phyloP scores from a whole-genome alignment of 2,888 invertebrate genomes.

The Amphipyra tragopoginis region DNA sequence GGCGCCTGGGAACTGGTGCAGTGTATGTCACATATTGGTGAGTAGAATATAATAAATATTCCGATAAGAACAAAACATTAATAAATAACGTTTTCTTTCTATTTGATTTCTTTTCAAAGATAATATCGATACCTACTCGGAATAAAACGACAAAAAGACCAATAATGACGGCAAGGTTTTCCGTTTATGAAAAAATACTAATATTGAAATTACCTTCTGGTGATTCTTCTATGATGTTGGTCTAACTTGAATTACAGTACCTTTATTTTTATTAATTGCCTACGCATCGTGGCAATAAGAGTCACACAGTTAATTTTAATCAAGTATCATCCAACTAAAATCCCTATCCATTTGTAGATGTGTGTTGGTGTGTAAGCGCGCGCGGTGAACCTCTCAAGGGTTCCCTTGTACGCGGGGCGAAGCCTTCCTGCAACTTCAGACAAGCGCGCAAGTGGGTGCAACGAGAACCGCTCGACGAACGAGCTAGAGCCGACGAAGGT shows the following conservation, averaged over 20 bases:
- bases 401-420: constrained; percentile 93
- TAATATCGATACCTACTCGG: no score
- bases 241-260: no score
- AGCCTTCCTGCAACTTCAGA: constrained; percentile 94
- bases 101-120: no score
- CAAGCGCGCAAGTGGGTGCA: constrained; percentile 91
- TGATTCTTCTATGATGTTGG: no score
- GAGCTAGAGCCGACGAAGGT: constrained; percentile 89
- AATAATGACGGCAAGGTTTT: no score
- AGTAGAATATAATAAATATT: constrained; percentile 39
- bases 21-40: constrained; percentile 91
- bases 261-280: no score
- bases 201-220: no score
- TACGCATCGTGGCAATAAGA: no score
- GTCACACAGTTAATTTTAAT: no score
- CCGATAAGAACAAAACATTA: neutral
- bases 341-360: constrained; percentile 86
- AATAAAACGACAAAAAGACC: no score
- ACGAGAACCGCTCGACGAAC: constrained; percentile 79
- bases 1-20: constrained; percentile 96
- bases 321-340: neutral
- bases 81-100: no score
- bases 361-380: constrained; percentile 96
- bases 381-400: constrained; percentile 95
- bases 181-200: no score